phyloP scores from a whole-genome alignment of 2,797 vertebrate genomes.

The Podarcis lilfordi region DNA sequence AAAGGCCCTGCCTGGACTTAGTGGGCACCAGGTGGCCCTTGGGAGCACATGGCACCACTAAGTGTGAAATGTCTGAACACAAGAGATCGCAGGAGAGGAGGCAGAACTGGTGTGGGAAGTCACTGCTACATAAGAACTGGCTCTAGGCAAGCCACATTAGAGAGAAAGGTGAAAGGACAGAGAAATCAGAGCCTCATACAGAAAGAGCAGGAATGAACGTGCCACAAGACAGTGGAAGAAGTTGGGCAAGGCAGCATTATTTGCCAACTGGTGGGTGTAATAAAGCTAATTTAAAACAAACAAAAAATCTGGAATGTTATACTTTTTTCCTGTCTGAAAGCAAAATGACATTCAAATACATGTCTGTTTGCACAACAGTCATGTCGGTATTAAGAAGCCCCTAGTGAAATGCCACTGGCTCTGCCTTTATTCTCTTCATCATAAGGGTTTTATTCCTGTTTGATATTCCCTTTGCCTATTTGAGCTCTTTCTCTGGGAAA shows the following conservation, averaged over 20 bases:
- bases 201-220: background rate
- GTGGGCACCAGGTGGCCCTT: too few relatives aligned
- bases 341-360: background rate
- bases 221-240: background rate
- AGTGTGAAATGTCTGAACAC: background rate
- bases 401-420: background rate
- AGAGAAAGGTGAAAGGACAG: background rate
- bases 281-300: background rate
- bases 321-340: background rate
- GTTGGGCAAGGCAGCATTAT: too few relatives aligned
- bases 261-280: background rate
- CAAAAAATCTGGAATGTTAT: background rate
- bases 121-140: background rate
- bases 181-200: background rate
- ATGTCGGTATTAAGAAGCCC: background rate
- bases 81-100: background rate
- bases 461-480: background rate
- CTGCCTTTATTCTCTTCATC: background rate
- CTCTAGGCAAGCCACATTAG: background rate
- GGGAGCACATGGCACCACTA: too few relatives aligned
- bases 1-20: too few relatives aligned
- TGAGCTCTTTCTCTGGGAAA: constrained; percentile 1
- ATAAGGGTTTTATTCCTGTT: background rate
- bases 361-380: background rate
- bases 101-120: background rate